These are phyloP conservation scores for Chaetodon trifascialis DNA, from an alignment of 2,113 vertebrate species.

Conservation along the genomic window DNA sequence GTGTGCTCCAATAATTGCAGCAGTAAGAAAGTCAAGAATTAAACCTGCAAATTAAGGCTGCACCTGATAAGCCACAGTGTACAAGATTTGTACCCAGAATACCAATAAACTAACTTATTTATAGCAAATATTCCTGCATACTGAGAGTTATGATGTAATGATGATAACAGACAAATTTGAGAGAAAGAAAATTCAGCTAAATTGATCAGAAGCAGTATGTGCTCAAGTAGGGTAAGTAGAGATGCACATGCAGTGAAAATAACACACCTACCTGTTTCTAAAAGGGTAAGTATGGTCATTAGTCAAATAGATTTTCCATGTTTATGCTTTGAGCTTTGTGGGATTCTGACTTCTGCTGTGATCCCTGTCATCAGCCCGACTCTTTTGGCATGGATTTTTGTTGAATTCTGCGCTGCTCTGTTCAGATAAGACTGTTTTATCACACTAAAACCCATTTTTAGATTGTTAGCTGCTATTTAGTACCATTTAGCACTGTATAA, in stretches of 20 bases:
- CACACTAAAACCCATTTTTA: not conserved
- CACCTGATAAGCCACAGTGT: not conserved
- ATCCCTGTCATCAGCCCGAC: not conserved
- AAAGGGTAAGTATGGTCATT: not conserved
- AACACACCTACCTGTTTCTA: not conserved
- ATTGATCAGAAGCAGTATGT: not conserved
- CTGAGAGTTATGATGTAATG: not conserved
- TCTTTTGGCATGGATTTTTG: not conserved
- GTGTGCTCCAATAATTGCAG: not conserved
- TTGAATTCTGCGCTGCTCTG: not conserved
- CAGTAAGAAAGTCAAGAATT: not conserved
- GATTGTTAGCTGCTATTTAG: not conserved
- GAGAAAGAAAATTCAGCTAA: not conserved
- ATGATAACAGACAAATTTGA: not conserved
- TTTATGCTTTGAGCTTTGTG: not conserved
- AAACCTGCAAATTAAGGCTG: not conserved
- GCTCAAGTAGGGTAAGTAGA: not conserved
- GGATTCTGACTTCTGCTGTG: constrained; percentile 5
- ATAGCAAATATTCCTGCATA: not conserved
- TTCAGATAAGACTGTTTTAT: not conserved
- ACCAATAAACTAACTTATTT: no score
- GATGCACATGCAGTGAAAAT: not conserved
- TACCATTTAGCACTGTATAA: fast-evolving
- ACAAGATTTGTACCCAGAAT: not conserved
- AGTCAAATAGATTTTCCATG: not conserved